These are phyloP conservation scores for Phataginus tricuspis DNA, from an alignment of 2,797 vertebrate genomes.

Conservation along the genomic window DNA sequence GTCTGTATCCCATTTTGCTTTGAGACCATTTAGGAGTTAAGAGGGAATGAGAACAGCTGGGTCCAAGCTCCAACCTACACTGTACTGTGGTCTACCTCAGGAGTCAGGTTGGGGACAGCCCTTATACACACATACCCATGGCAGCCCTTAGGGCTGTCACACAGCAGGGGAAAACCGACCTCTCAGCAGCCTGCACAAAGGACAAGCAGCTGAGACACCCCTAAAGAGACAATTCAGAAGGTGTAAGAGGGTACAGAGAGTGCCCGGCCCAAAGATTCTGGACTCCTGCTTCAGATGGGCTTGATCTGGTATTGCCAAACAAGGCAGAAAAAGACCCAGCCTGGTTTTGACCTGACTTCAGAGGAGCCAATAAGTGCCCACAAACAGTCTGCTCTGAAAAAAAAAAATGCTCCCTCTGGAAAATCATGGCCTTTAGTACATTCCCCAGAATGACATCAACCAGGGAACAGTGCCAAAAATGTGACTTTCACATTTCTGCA, in stretches of 20 bases:
- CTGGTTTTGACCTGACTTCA: conserved; percentile 79
- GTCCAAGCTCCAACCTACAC: background rate
- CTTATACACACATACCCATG: background rate
- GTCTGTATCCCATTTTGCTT: background rate
- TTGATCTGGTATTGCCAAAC: conserved; percentile 72
- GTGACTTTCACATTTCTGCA: conserved; percentile 84
- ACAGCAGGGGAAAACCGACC: conserved; percentile 52
- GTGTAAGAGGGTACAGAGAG: background rate
- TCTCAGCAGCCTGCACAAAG: conserved; percentile 43
- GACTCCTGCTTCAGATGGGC: conserved; percentile 37
- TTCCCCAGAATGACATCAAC: conserved; percentile 86
- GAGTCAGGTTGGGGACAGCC: background rate
- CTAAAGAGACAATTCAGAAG: conserved; percentile 35
- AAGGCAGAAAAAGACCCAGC: conserved; percentile 69
- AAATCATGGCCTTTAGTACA: conserved; percentile 85
- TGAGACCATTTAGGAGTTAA: conserved; percentile 1
- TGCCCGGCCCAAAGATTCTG: conserved; percentile 6
- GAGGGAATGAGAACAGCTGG: background rate
- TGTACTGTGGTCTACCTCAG: conserved; percentile 32
- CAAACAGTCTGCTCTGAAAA: conserved; percentile 79
- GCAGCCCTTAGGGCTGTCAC: conserved; percentile 23
- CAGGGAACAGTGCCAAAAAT: conserved; percentile 82
- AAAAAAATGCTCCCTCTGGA: conserved; percentile 78
- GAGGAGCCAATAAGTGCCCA: conserved; percentile 79
- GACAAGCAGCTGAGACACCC: background rate